Percentiles rank a stretch among this genome's conserved stretches.
phyloP scores from a whole-genome alignment of 1,140 invertebrate genomes.

The Acromyrmex heyeri region DNA sequence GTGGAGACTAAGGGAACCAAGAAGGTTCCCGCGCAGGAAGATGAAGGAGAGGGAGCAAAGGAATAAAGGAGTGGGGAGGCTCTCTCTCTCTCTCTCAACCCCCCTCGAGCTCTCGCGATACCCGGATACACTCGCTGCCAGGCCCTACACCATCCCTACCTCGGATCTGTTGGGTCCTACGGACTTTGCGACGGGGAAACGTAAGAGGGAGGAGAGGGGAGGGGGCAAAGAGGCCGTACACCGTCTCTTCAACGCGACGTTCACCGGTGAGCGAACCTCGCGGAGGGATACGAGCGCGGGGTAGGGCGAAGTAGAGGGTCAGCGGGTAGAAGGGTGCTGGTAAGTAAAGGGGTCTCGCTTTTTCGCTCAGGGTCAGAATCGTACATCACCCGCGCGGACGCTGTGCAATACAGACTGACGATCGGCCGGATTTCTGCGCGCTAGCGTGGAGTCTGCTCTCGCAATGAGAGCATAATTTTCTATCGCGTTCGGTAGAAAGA shows the following conservation, averaged over 20 bases:
- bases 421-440: slow-evolving; percentile 78
- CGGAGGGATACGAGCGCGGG: slow-evolving; percentile 31
- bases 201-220: not conserved
- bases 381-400: slow-evolving; percentile 81
- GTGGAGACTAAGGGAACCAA: slow-evolving; percentile 48
- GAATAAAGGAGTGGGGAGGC: slow-evolving; percentile 52
- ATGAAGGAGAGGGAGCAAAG: slow-evolving; percentile 36
- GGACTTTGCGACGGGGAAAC: not conserved
- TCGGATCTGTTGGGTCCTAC: slow-evolving; percentile 55
- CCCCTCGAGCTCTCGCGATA: slow-evolving; percentile 70
- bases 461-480: slow-evolving; percentile 76
- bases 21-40: slow-evolving; percentile 64
- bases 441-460: slow-evolving; percentile 23
- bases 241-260: slow-evolving; percentile 57
- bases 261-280: slow-evolving; percentile 54
- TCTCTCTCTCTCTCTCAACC: slow-evolving; percentile 33
- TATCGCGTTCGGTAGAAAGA: slow-evolving; percentile 44
- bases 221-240: slow-evolving; percentile 36
- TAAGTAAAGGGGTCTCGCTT: slow-evolving; percentile 70
- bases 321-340: slow-evolving; percentile 29
- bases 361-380: slow-evolving; percentile 85
- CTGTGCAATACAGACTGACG: slow-evolving; percentile 76
- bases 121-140: slow-evolving; percentile 80
- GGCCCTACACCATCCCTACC: slow-evolving; percentile 81
- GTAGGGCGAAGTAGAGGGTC: slow-evolving; percentile 31